These are phyloP conservation scores for Neosilurus hyrtlii DNA, from an alignment of 2,797 vertebrate species.

Conservation along the genomic window DNA sequence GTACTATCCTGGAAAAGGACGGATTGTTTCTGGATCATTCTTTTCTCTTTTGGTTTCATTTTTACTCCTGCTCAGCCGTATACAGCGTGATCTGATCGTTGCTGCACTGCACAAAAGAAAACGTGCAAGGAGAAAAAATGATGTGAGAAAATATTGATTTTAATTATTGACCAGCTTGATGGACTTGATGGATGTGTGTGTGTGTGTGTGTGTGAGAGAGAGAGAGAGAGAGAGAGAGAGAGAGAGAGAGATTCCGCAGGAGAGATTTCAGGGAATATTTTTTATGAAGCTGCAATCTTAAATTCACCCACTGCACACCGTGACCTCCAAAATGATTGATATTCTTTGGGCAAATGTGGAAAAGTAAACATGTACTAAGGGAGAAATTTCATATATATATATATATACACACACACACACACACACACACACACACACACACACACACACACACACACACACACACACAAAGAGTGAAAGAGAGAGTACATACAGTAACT, in stretches of 20 bases:
- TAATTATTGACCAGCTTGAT: constrained; percentile 3
- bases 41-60: background rate
- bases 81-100: background rate
- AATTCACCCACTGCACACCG: too few species aligned
- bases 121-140: background rate
- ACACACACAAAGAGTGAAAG: too few species aligned
- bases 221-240: background rate
- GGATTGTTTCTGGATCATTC: background rate
- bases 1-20: background rate
- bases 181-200: background rate
- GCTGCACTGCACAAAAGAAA: background rate
- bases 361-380: background rate
- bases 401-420: too few species aligned
- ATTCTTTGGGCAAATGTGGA: background rate
- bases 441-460: too few species aligned
- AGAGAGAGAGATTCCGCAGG: background rate
- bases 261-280: background rate
- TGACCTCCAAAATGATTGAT: background rate
- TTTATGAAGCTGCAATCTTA: background rate
- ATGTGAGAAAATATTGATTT: background rate
- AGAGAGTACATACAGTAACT: too few species aligned
- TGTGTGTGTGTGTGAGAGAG: background rate
- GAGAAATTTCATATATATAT: too few species aligned
- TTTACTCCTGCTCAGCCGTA: background rate
- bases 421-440: too few species aligned